Base-by-base conservation (phyloP, 1,140 invertebrate species). In the Nephila pilipes region DNA sequence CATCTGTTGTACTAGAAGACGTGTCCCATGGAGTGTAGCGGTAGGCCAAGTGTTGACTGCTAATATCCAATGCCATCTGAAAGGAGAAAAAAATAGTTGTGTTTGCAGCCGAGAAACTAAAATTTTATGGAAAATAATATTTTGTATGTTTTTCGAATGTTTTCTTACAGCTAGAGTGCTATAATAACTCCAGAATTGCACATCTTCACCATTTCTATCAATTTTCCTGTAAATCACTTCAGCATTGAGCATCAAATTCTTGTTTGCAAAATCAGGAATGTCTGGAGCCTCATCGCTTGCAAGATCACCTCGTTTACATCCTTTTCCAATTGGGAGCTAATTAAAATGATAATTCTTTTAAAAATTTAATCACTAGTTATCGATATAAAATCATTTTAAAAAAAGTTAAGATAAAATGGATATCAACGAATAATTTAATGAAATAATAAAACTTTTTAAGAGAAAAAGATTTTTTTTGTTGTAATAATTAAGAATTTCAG, bases 221-320 rank as follows among this genome's bases (percentile, higher is more conserved):
- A 91, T 25, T 4, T 36, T 83, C 29, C 79, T 36, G 79, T 91
- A 91, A 25, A 91, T 91, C 1, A 91, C 89, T 54, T 91, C 89
- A 14, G 89, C 89, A 46, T 2, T 36, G 36, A 91, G 83, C 55
- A 46, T 22, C 6, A 83, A n/a, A 38, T 65, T 91, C 6, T 22
- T 63, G 14, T 20, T 20, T 65, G 14, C 5, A 1, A 80, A 90
- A 36, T 57, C 54, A 20, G 88, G 88, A 25, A 80, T 8, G 1
- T 29, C 22, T 12, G 88, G 88, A 36, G 69, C 63, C 0, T 83
- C 46, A 2, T 83, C 81, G 10, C n/a, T 60, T 16, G 38, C 12
- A 8, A 79, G 22, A n/a, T 36, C 2, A 20, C 88, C 69, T 32
- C 88, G 38, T 22, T 16, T 58, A 46, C 88, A 90, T 32, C 46